Base-by-base conservation (phyloP, 2,888 invertebrate species). In the Ophion ellenae region DNA sequence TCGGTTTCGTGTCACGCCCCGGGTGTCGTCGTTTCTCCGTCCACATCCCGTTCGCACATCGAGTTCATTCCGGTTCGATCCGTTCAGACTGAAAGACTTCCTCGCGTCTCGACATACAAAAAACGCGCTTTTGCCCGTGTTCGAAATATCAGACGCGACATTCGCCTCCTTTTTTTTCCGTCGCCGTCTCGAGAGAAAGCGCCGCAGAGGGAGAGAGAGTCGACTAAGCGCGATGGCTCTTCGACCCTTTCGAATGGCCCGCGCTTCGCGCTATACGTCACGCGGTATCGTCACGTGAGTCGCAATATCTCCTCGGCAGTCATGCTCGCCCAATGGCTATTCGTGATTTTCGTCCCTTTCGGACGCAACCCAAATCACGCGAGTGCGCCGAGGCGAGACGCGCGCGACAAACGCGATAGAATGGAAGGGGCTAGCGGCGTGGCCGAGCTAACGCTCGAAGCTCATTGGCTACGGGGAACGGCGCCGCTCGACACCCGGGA, bases 1-100 rank as follows among this genome's bases (percentile, higher is more conserved):
- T 86, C 85, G 85, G 85, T 86, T 86, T 80, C 80, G 85, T 83
- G 80, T 86, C 83, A 76, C 80, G 85, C 83, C 85, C 85, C 83
- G 85, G 32, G 69, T 79, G 75, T 80, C 76, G 75, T 74, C 53
- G 79, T 79, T 69, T 75, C 69, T 77, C 66, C 64, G 40, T 67
- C 79, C 78, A 69, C 79, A 73, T 82, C 82, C 71, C 61, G 80
- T 85, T 85, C 83, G 83, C 78, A 80, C 83, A 85, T 85, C 80
- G 83, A 76, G 71, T 76, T 76, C 57, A 83, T 83, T 83, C 80
- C 53, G 40, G 59, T 79, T 85, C 81, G 70, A 78, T 81, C 61
- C 11, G 32, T 77, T 17, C 64, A 47, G 64, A 40, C 40, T 20
- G 47, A 66, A 83, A 67, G n/a, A 63, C 64, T 79, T 64, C 32